Base-by-base conservation (phyloP, 2,113 vertebrate species). In the Panthera leo region DNA sequence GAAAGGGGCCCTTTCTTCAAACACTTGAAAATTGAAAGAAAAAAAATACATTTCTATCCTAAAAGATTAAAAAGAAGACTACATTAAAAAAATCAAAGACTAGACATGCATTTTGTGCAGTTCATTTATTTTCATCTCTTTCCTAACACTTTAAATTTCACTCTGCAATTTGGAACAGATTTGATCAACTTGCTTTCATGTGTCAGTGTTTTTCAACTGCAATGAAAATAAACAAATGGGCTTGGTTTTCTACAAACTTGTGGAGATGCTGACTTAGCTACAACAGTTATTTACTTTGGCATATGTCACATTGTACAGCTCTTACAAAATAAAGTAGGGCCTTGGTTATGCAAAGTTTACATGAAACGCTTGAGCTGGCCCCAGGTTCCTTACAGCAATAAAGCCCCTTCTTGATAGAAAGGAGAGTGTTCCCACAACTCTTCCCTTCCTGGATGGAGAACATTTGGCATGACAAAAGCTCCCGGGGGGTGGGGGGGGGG, bases 181-280 rank as follows among this genome's bases (percentile, higher is more conserved):
- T 96, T 97, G 88, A 94, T 94, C 91, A 89, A 93, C 80, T 95
- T 95, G 91, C 53, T 95, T 94, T 95, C 76, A 88, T 95, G 85
- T 95, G 70, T 97, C 79, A 79, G 39, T 93, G 61, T 93, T 91
- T 97, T 97, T 97, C 61, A 94, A 84, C n/a, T 61, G 85, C 39
- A 97, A 63, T 86, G 92, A 95, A 97, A 96, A 97, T 89, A 97
- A 98, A 97, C 95, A 97, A 95, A 96, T 79, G 48, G 25, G 39
- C 70, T 95, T 96, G 36, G 23, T 91, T 96, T 96, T 48, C 67
- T 88, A n/a, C 75, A 94, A 93, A 97, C 92, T 39, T 94, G 25
- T 79, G 19, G 53, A 91, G 78, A 73, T 87, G 58, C 70, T 96
- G 84, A 94, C 14, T 97, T 96, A 93, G 95, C 75, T 79, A 42